Conservation (phyloP, 2,888 invertebrate species). For the Aproaerema taeniolella region DNA sequence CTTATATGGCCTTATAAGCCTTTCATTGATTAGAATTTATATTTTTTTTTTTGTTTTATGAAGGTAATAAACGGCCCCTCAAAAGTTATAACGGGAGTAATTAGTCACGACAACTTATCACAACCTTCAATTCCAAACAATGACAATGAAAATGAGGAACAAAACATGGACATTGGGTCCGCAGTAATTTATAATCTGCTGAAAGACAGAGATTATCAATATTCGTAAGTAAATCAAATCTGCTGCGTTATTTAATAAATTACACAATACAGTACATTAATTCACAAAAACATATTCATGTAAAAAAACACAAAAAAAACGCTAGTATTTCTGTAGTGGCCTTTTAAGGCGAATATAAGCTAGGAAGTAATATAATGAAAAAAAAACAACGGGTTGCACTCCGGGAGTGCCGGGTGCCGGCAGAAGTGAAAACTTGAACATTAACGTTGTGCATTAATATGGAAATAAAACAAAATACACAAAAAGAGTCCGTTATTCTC, state of each 20-base stretch:
- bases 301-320: no score
- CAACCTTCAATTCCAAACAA: background rate
- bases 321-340: no score
- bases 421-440: no score
- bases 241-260: background rate
- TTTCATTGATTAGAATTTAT: background rate
- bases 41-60: background rate
- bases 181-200: slow-evolving; percentile 33
- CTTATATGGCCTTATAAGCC: no score
- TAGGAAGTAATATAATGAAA: background rate
- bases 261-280: background rate
- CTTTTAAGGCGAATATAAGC: background rate
- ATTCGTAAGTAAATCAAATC: slow-evolving; percentile 28
- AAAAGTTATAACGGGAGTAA: slow-evolving; percentile 34
- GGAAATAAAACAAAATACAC: no score
- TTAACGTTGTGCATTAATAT: no score
- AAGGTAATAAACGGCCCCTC: slow-evolving; percentile 34
- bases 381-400: no score
- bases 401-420: no score
- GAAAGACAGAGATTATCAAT: slow-evolving; percentile 31
- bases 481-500: no score
- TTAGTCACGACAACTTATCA: slow-evolving; percentile 11
- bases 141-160: background rate
- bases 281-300: background rate
- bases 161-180: background rate